Conservation (phyloP, 2,888 invertebrate genomes). For the Aricia artaxerxes region DNA sequence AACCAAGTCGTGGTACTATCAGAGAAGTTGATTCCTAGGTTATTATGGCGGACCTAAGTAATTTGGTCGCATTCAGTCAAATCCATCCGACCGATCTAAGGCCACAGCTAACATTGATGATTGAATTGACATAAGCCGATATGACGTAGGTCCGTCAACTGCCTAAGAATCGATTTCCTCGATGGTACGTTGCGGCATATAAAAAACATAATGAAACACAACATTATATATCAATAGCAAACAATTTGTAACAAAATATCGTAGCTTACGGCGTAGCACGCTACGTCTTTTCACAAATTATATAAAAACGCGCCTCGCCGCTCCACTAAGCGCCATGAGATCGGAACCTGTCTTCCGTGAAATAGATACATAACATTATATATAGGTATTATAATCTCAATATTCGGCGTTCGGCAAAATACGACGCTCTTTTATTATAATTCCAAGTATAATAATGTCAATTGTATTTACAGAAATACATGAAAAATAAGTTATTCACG, state of each 20-base stretch:
- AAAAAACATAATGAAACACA: too few species aligned
- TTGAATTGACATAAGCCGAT: too few species aligned
- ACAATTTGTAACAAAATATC: not conserved
- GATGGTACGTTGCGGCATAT: too few species aligned
- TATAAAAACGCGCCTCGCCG: not conserved
- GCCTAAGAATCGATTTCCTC: too few species aligned
- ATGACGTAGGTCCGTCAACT: too few species aligned
- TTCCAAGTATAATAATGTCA: not conserved
- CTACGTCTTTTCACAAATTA: not conserved
- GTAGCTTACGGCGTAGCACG: not conserved
- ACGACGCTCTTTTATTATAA: constrained; percentile 1
- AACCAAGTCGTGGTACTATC: too few species aligned
- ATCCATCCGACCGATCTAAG: too few species aligned
- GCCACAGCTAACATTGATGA: too few species aligned
- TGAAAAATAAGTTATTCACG: not conserved
- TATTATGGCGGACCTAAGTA: too few species aligned
- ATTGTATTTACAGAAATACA: not conserved
- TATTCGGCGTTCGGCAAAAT: not conserved
- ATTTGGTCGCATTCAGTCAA: too few species aligned
- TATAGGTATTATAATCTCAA: not conserved
- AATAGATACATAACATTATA: not conserved
- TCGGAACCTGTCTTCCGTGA: constrained; percentile 7
- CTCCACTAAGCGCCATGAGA: not conserved
- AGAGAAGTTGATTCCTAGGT: too few species aligned
- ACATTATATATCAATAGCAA: too few species aligned